phyloP scores from a whole-genome alignment of 2,113 vertebrate species.

The Notarius quadriscutis region DNA sequence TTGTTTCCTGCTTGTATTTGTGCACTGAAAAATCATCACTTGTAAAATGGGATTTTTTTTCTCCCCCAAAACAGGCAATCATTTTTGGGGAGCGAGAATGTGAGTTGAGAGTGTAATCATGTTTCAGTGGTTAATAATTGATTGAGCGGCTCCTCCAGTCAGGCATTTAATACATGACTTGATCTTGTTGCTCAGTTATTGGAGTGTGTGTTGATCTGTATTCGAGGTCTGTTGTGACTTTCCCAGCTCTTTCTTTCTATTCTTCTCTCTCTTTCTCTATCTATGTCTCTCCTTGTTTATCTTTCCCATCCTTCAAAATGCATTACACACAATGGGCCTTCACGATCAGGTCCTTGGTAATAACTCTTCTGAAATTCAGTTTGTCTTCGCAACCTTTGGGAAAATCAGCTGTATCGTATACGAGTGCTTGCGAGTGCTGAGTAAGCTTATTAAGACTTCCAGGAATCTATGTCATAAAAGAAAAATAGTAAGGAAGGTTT shows the following conservation, averaged over 20 bases:
- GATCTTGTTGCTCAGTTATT: neutral
- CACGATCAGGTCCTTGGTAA: neutral
- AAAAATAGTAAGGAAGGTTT: neutral
- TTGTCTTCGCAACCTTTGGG: neutral
- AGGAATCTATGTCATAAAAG: conserved; percentile 10
- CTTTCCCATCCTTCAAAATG: neutral
- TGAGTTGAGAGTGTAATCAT: neutral
- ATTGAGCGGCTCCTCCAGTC: neutral
- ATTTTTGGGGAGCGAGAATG: neutral
- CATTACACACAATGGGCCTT: conserved; percentile 9
- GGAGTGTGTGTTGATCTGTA: neutral
- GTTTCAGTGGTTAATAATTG: neutral
- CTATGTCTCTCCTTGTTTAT: conserved; percentile 1
- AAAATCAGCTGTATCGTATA: conserved; percentile 9
- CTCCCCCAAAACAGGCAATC: neutral
- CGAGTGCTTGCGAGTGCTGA: neutral
- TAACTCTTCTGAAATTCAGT: conserved; percentile 1
- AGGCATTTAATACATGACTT: neutral
- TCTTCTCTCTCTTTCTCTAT: neutral
- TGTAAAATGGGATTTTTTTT: neutral
- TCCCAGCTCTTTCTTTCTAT: neutral
- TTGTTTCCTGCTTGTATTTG: neutral
- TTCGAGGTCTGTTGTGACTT: neutral
- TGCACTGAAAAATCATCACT: neutral
- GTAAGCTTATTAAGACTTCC: conserved; percentile 4